Evolutionary conservation across 2,797 vertebrate species (phyloP).

Genomic region (Callimico goeldii): DNA sequence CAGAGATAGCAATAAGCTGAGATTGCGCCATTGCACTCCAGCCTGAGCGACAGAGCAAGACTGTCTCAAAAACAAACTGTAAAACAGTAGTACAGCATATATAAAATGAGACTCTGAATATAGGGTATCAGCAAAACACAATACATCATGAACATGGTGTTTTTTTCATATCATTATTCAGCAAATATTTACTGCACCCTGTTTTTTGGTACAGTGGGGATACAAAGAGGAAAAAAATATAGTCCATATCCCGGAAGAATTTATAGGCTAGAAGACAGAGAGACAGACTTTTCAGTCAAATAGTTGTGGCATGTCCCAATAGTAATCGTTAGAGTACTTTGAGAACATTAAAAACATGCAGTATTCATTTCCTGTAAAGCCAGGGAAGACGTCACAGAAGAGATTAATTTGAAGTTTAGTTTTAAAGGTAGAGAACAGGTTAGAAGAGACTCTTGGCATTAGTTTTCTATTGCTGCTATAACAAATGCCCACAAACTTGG

Average conservation of each 20-base stretch:
- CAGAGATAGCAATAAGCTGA: not conserved
- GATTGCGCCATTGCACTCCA: not conserved
- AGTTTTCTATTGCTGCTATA: conserved; percentile 2
- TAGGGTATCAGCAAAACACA: not conserved
- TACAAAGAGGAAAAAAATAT: not conserved
- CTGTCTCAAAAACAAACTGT: not conserved
- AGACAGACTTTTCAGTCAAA: not conserved
- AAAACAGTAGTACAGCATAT: not conserved
- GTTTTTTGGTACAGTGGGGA: not conserved
- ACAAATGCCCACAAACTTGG: not conserved
- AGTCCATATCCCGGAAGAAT: not conserved
- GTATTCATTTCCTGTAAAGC: not conserved
- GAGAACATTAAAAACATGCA: not conserved
- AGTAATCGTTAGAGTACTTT: not conserved
- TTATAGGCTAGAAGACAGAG: not conserved
- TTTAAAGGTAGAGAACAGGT: not conserved
- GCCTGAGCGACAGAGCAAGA: not conserved
- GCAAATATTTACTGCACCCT: conserved; percentile 30
- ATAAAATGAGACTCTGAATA: conserved; percentile 28
- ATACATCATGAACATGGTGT: not conserved
- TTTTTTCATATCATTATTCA: not conserved
- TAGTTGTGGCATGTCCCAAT: not conserved
- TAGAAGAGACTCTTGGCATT: not conserved
- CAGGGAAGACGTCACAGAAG: not conserved
- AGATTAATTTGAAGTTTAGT: not conserved